Percentiles rank a stretch among this genome's conserved stretches.
Conservation (phyloP, 2,113 vertebrate species). For the Clarias macrocephalus region DNA sequence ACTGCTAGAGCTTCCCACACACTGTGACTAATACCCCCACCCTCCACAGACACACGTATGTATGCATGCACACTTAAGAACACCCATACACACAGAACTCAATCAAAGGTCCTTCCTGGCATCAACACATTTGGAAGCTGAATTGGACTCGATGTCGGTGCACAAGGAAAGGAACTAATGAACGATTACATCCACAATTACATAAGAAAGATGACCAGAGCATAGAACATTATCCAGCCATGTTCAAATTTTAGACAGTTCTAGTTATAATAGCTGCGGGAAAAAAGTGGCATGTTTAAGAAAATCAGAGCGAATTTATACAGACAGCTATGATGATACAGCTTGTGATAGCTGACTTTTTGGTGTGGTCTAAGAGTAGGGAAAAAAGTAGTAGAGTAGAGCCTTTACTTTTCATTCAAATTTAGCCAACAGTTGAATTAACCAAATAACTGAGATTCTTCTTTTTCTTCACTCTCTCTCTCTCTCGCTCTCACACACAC, state of each 20-base stretch:
- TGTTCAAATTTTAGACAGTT: neutral
- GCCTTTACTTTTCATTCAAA: neutral
- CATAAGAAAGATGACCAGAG: neutral
- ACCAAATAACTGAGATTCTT: neutral
- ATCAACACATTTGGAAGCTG: neutral
- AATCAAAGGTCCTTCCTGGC: neutral
- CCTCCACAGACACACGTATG: neutral
- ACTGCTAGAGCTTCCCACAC: constrained; percentile 10
- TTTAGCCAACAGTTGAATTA: neutral
- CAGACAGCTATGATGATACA: neutral
- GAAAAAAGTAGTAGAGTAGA: neutral
- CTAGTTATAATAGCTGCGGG: neutral
- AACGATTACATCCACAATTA: neutral
- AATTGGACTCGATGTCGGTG: neutral
- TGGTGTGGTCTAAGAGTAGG: neutral
- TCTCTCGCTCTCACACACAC: neutral
- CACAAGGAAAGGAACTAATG: neutral
- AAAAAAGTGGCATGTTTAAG: neutral
- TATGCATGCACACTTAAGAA: neutral
- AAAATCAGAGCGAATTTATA: neutral
- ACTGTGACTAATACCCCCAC: constrained; percentile 14
- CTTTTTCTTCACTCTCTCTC: neutral
- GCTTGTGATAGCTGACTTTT: neutral
- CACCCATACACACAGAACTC: neutral
- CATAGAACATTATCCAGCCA: neutral